These are phyloP conservation scores for Drosophila pseudotalamancana DNA, from an alignment of 2,888 invertebrate genomes.

Conservation along the genomic window DNA sequence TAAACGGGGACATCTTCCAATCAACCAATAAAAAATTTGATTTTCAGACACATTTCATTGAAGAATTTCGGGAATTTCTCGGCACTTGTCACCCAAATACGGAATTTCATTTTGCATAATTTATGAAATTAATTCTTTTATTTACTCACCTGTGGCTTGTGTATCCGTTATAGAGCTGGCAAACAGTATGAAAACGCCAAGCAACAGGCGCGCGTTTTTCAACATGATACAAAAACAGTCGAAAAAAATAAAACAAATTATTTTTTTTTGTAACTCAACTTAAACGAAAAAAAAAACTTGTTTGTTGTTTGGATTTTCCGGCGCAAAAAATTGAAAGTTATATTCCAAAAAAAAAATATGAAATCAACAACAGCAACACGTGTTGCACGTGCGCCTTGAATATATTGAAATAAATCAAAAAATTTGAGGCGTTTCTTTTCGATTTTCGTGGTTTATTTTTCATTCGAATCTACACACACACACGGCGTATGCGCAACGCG, in stretches of 20 bases:
- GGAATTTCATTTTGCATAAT: not conserved
- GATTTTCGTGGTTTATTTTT: not conserved
- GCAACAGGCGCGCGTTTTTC: conserved; percentile 49
- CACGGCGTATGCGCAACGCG: conserved; percentile 61
- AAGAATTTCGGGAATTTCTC: not conserved
- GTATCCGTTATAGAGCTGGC: conserved; percentile 57
- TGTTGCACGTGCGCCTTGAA: conserved; percentile 5
- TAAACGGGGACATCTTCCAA: too few relatives aligned
- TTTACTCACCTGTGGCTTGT: conserved; percentile 65
- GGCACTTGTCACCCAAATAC: not conserved
- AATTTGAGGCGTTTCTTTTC: not conserved
- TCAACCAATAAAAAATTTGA: too few relatives aligned
- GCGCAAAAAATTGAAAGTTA: too few relatives aligned
- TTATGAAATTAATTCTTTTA: not conserved
- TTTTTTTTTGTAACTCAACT: too few relatives aligned
- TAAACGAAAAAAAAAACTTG: conserved; percentile 6
- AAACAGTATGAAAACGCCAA: conserved; percentile 55
- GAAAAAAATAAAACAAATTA: not conserved
- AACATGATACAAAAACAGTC: conserved; percentile 45
- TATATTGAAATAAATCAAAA: not conserved
- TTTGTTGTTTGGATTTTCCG: conserved; percentile 9
- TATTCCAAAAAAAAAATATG: too few relatives aligned
- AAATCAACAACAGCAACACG: not conserved
- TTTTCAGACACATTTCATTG: not conserved
- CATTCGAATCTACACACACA: conserved; percentile 32